Evolutionary conservation across 2,888 invertebrate species (phyloP).

Genomic region (Sphecodes monilicornis): DNA sequence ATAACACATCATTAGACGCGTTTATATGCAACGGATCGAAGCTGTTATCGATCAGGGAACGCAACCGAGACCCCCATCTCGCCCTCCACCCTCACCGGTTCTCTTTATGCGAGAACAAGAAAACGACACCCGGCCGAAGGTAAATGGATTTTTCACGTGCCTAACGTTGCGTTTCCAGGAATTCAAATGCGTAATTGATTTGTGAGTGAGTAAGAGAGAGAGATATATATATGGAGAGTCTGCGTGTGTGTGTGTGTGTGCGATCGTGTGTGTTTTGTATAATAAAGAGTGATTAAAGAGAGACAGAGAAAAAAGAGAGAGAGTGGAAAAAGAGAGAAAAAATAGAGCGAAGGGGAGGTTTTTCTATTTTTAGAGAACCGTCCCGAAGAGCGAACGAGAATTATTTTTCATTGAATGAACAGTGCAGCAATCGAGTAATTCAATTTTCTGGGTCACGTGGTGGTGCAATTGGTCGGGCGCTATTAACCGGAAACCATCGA

Average conservation of each 20-base stretch:
- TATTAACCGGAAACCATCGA: conserved; percentile 20
- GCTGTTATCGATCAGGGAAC: conserved; percentile 59
- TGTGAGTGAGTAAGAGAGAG: neutral
- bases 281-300: neutral
- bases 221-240: neutral
- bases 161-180: neutral
- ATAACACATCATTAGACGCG: conserved; percentile 65
- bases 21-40: conserved; percentile 69
- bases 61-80: neutral
- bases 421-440: conserved; percentile 15
- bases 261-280: neutral
- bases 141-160: conserved; percentile 60
- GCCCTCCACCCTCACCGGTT: neutral
- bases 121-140: conserved; percentile 49
- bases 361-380: conserved; percentile 11
- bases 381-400: conserved; percentile 3
- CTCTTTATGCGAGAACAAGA: conserved; percentile 24
- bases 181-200: conserved; percentile 31
- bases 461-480: conserved; percentile 2
- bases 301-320: neutral
- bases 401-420: neutral
- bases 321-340: conserved; percentile 2
- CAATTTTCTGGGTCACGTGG: conserved; percentile 35
- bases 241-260: neutral
- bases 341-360: neutral